Conservation (phyloP, 2,797 vertebrate species). For the Trachops cirrhosus region DNA sequence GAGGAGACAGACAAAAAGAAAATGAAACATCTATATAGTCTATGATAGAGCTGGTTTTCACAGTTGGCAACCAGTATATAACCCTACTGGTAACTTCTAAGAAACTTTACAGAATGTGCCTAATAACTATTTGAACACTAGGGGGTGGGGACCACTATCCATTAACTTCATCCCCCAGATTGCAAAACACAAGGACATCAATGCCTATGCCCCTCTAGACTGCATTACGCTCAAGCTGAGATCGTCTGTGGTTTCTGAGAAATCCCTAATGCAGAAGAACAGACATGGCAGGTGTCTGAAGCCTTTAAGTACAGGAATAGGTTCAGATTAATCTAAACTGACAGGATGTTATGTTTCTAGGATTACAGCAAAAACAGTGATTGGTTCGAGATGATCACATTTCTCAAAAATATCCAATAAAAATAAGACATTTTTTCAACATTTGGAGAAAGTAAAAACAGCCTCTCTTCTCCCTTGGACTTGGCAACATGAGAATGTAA, state of each 20-base stretch:
- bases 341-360: not conserved
- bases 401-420: not conserved
- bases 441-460: not conserved
- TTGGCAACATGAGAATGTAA: not conserved
- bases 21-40: not conserved
- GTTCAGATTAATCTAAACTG: not conserved
- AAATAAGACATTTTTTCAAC: not conserved
- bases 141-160: not conserved
- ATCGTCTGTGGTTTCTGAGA: not conserved
- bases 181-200: not conserved
- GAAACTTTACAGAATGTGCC: not conserved
- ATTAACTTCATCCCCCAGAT: not conserved
- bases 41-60: not conserved
- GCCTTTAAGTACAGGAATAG: not conserved
- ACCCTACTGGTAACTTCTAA: not conserved
- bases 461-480: not conserved
- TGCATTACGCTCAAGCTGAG: not conserved
- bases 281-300: not conserved
- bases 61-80: not conserved
- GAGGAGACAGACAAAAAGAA: not conserved
- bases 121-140: not conserved
- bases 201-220: rapidly evolving
- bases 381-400: not conserved
- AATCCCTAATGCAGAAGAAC: not conserved
- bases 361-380: not conserved